phyloP scores from a whole-genome alignment of 2,113 vertebrate species.

The Pagrus major region DNA sequence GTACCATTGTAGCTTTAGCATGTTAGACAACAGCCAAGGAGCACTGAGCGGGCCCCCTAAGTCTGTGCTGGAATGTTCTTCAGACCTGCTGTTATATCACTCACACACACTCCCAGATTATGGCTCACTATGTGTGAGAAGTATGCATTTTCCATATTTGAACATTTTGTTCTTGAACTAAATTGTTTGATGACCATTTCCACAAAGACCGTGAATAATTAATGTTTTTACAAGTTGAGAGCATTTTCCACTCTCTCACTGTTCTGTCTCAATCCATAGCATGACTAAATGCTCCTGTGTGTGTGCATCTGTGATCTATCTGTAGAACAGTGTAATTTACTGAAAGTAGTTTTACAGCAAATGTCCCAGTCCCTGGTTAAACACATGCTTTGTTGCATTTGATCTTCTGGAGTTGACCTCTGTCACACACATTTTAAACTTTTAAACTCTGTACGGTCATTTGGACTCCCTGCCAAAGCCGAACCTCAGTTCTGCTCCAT shows the following conservation, averaged over 20 bases:
- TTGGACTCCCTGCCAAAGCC: constrained; percentile 15
- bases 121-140: constrained; percentile 16
- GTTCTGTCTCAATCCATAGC: not conserved
- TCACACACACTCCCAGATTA: constrained; percentile 44
- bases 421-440: constrained; percentile 1
- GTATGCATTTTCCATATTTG: constrained; percentile 42
- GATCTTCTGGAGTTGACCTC: constrained; percentile 36
- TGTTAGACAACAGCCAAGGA: constrained; percentile 58
- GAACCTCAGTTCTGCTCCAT: constrained; percentile 42
- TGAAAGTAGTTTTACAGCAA: constrained; percentile 13
- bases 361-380: not conserved
- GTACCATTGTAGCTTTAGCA: constrained; percentile 45
- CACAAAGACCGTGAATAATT: constrained; percentile 9
- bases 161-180: constrained; percentile 40
- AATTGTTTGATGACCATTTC: constrained; percentile 30
- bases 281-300: not conserved
- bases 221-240: not conserved
- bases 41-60: constrained; percentile 54
- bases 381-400: constrained; percentile 33
- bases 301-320: constrained; percentile 30
- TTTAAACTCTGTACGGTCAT: constrained; percentile 3
- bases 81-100: constrained; percentile 69
- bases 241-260: not conserved
- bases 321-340: constrained; percentile 17
- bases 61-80: constrained; percentile 77